Conservation (phyloP, 2,888 invertebrate species). For the Mongoloraphidia duomilia region DNA sequence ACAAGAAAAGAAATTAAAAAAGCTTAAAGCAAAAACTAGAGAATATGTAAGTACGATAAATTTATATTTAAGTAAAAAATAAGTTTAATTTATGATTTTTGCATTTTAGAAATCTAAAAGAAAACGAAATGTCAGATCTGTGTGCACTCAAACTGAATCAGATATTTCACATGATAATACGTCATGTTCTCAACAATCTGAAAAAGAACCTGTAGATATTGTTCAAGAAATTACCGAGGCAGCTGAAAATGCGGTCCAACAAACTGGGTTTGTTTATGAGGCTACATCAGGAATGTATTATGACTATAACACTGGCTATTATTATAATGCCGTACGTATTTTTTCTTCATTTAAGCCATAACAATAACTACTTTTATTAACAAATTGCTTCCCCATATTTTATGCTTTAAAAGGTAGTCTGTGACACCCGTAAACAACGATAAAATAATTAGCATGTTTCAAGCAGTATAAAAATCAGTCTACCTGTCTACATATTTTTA, state of each 20-base stretch:
- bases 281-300: slow-evolving; percentile 78
- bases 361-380: not conserved
- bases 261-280: slow-evolving; percentile 73
- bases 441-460: no score
- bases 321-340: slow-evolving; percentile 68
- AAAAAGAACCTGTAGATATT: slow-evolving; percentile 27
- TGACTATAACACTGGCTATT: slow-evolving; percentile 77
- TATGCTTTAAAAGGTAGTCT: not conserved
- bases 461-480: no score
- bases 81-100: not conserved
- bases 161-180: slow-evolving; percentile 1
- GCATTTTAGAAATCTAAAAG: not conserved
- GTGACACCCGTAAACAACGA: no score
- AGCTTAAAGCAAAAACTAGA: slow-evolving; percentile 40
- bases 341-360: not conserved
- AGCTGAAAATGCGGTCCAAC: slow-evolving; percentile 56
- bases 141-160: slow-evolving; percentile 5
- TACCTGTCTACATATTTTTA: no score
- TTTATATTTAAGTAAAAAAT: not conserved
- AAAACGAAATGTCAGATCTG: slow-evolving; percentile 4
- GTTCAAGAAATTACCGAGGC: slow-evolving; percentile 64
- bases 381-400: not conserved
- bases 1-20: slow-evolving; percentile 42
- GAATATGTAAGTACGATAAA: slow-evolving; percentile 30
- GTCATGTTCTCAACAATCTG: slow-evolving; percentile 13